Percentiles rank a stretch among this genome's conserved stretches.
Conservation (phyloP, 1,140 invertebrate genomes). For the Drosophila azteca region DNA sequence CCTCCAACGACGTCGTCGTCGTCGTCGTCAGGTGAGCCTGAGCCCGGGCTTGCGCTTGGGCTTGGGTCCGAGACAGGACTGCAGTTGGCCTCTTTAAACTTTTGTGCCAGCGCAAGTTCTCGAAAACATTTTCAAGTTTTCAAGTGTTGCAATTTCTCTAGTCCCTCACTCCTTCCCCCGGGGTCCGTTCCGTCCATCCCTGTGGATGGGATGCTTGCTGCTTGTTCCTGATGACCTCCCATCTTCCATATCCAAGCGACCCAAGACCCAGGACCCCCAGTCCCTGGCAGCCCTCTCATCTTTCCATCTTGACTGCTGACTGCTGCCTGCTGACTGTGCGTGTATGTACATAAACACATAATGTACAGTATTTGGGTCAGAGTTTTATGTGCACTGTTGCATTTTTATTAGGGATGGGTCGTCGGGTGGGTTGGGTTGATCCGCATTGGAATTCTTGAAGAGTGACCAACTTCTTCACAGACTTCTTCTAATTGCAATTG, state of each 20-base stretch:
- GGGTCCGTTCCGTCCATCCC: too few relatives aligned
- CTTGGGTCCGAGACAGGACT: constrained; percentile 1
- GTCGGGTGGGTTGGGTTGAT: neutral
- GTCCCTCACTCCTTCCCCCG: neutral
- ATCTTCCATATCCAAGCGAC: too few relatives aligned
- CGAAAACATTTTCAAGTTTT: constrained; percentile 78
- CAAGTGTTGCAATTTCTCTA: constrained; percentile 76
- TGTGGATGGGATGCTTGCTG: too few relatives aligned
- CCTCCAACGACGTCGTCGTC: neutral
- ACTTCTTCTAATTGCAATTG: constrained; percentile 80
- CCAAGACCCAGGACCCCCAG: too few relatives aligned
- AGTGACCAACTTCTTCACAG: constrained; percentile 46
- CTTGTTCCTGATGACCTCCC: too few relatives aligned
- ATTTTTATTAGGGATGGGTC: constrained; percentile 42
- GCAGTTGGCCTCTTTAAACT: constrained; percentile 63
- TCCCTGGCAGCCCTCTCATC: neutral
- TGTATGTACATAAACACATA: constrained; percentile 65
- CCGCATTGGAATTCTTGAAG: constrained; percentile 46
- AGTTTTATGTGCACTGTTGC: constrained; percentile 51
- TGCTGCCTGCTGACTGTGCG: neutral
- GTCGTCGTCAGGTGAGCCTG: neutral
- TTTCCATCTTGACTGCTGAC: neutral
- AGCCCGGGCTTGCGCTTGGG: too few relatives aligned
- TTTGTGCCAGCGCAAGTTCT: constrained; percentile 62
- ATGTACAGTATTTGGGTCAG: constrained; percentile 78